Evolutionary conservation across 35 echinoderm and acorn worm species (phyloP).

Genomic region (Apostichopus japonicus): DNA sequence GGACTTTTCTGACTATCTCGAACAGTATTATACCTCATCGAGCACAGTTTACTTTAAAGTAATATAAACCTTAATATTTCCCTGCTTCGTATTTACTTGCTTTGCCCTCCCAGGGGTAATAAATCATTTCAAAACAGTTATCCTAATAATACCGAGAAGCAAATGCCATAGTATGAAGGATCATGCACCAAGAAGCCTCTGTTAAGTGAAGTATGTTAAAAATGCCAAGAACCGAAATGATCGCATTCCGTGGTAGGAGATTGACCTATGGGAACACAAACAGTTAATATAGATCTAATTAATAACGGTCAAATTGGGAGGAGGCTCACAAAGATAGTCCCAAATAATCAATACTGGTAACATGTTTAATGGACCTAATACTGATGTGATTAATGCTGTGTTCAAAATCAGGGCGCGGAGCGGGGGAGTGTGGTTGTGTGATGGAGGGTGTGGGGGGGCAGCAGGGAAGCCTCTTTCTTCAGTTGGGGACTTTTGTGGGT

Average conservation of each 20-base stretch:
- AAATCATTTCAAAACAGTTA: not conserved
- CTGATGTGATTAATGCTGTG: no score
- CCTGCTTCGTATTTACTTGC: not conserved
- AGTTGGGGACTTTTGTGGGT: no score
- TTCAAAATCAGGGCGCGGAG: no score
- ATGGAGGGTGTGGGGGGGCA: no score
- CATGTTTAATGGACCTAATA: no score
- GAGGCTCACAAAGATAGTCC: not conserved
- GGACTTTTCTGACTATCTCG: no score
- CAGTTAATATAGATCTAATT: not conserved
- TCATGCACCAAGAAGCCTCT: not conserved
- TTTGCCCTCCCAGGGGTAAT: not conserved
- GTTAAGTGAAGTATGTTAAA: not conserved
- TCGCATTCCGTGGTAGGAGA: not conserved
- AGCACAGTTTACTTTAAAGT: no score
- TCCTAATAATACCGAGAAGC: not conserved
- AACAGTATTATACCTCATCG: no score
- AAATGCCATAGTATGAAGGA: not conserved
- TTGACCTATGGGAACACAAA: not conserved
- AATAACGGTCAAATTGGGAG: not conserved
- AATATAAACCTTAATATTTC: no score
- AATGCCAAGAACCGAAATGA: not conserved
- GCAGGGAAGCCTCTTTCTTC: no score
- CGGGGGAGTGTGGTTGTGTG: no score
- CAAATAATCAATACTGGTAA: no score